These are phyloP conservation scores for Hydrotaea diabolus DNA, from an alignment of 2,888 invertebrate species.

Conservation along the genomic window DNA sequence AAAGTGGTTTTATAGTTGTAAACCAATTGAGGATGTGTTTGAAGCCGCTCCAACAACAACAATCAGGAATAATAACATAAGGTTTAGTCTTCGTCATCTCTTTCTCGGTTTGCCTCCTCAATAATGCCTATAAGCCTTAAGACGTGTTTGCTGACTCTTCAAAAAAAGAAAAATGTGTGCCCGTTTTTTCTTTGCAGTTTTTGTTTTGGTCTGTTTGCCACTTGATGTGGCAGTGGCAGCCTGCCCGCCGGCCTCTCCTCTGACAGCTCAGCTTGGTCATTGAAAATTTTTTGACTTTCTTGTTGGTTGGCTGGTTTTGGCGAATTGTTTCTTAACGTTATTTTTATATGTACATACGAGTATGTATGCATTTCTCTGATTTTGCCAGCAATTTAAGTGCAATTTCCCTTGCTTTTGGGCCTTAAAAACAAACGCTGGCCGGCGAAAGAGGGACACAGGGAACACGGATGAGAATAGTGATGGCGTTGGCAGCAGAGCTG, in stretches of 20 bases:
- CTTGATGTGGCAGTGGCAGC: not conserved
- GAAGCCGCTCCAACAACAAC: constrained; percentile 39
- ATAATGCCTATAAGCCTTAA: constrained; percentile 51
- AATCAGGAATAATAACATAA: constrained; percentile 13
- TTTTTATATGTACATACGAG: constrained; percentile 64
- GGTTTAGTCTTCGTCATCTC: not conserved
- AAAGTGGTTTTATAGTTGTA: constrained; percentile 37
- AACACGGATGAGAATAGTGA: not conserved
- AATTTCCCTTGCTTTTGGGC: constrained; percentile 47
- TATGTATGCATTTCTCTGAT: constrained; percentile 4
- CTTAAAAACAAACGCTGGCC: constrained; percentile 47
- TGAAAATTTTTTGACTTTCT: not conserved
- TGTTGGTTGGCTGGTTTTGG: not conserved
- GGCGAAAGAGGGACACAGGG: not conserved
- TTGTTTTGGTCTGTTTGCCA: constrained; percentile 51
- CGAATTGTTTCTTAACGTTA: not conserved
- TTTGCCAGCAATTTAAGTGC: constrained; percentile 43
- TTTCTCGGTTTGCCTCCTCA: not conserved
- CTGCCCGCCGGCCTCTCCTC: not conserved
- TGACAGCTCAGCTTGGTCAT: not conserved
- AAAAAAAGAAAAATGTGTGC: constrained; percentile 17
- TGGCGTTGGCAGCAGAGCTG: not conserved
- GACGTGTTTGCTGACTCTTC: constrained; percentile 45
- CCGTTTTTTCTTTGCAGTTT: constrained; percentile 22
- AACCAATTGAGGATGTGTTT: constrained; percentile 45